Conservation (phyloP, 1,140 invertebrate species). For the Drosophila kohkoa region DNA sequence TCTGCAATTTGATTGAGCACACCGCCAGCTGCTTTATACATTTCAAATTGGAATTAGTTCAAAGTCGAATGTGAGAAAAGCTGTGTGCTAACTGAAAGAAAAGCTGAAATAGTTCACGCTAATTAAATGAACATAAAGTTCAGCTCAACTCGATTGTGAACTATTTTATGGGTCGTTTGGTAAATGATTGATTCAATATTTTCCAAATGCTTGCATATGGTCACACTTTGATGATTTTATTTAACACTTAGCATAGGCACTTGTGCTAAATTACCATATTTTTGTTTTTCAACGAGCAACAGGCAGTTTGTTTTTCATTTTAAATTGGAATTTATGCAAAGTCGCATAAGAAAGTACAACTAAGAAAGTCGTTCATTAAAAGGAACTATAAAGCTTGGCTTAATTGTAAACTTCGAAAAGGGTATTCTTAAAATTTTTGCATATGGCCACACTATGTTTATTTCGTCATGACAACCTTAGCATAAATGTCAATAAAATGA, state of each 20-base stretch:
- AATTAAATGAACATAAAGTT: not conserved
- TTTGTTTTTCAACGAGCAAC: too few species aligned
- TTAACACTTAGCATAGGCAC: too few species aligned
- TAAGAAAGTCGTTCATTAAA: not conserved
- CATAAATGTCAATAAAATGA: too few species aligned
- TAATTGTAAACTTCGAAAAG: not conserved
- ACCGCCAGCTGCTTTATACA: constrained; percentile 14
- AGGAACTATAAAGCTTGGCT: not conserved
- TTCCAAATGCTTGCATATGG: too few species aligned
- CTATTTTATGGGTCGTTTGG: too few species aligned
- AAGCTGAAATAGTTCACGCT: not conserved
- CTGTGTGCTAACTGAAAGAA: too few species aligned
- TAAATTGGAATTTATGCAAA: constrained; percentile 18
- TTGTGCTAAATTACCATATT: too few species aligned
- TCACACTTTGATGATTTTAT: too few species aligned
- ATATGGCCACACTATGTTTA: not conserved
- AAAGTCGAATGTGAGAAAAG: constrained; percentile 3
- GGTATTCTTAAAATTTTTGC: too few species aligned
- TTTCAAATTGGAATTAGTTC: constrained; percentile 17
- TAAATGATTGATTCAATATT: too few species aligned
- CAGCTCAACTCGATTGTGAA: too few species aligned
- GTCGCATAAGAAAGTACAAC: not conserved
- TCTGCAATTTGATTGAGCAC: constrained; percentile 45
- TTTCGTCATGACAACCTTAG: not conserved
- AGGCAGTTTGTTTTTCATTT: not conserved